phyloP scores from a whole-genome alignment of 2,888 invertebrate species.

The Netelia melanura region DNA sequence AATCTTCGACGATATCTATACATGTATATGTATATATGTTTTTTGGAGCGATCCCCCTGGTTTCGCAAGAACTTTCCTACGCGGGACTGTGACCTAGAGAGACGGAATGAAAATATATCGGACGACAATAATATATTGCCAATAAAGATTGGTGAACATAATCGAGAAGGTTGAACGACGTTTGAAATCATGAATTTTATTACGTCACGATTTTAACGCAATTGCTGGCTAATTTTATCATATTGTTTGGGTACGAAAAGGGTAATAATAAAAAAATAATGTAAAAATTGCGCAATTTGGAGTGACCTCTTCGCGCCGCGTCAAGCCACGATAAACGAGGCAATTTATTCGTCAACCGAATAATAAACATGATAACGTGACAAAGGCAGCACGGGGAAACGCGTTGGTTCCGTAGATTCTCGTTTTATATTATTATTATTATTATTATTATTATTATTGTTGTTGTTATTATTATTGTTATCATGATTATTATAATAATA shows the following conservation, averaged over 20 bases:
- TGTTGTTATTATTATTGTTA: too few species aligned
- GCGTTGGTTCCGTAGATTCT: conserved; percentile 29
- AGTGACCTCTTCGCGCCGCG: not conserved
- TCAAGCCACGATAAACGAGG: conserved; percentile 2
- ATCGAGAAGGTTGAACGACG: too few species aligned
- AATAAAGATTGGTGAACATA: too few species aligned
- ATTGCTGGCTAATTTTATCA: too few species aligned
- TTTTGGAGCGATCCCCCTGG: not conserved
- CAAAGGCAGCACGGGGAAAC: not conserved
- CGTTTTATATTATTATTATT: not conserved
- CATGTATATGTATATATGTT: not conserved
- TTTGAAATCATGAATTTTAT: too few species aligned
- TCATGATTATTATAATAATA: conserved; percentile 15
- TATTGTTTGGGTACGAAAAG: too few species aligned
- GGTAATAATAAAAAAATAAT: not conserved
- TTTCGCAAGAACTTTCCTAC: not conserved
- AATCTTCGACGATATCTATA: conserved; percentile 13
- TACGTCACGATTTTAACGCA: too few species aligned
- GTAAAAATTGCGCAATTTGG: conserved; percentile 2
- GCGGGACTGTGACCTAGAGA: too few species aligned
- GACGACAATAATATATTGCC: too few species aligned
- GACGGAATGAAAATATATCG: too few species aligned
- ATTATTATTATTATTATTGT: too few species aligned
- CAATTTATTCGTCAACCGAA: conserved; percentile 36
- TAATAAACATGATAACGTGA: conserved; percentile 12